Evolutionary conservation across 2,888 invertebrate species (phyloP).

Genomic region (Ophion ellenae): DNA sequence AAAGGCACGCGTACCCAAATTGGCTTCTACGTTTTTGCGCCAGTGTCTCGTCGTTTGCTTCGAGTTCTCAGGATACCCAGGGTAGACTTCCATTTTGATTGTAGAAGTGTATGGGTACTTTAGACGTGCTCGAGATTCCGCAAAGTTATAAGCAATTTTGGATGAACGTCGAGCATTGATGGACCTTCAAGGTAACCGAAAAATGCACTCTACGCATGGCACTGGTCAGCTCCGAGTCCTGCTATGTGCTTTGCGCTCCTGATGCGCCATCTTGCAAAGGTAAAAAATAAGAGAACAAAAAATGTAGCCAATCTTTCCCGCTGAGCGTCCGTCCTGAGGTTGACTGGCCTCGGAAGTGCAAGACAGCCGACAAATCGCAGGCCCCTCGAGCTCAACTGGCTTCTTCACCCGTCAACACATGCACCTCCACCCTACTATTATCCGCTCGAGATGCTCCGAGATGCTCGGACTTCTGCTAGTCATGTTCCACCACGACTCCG

Average conservation of each 20-base stretch:
- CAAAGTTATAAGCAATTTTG: slow-evolving; percentile 52
- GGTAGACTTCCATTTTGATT: neutral
- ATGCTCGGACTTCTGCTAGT: slow-evolving; percentile 46
- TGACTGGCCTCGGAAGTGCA: slow-evolving; percentile 65
- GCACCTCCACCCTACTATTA: slow-evolving; percentile 64
- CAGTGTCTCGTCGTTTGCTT: neutral
- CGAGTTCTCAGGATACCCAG: neutral
- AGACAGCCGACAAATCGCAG: slow-evolving; percentile 64
- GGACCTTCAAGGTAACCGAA: slow-evolving; percentile 23
- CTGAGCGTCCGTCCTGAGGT: slow-evolving; percentile 60
- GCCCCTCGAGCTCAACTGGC: slow-evolving; percentile 44
- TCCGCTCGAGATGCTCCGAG: slow-evolving; percentile 61
- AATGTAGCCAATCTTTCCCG: slow-evolving; percentile 35
- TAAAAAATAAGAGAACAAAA: slow-evolving; percentile 32
- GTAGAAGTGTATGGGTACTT: slow-evolving; percentile 27
- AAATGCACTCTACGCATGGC: slow-evolving; percentile 26
- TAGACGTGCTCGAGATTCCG: neutral
- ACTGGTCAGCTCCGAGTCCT: slow-evolving; percentile 4
- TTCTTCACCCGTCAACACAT: slow-evolving; percentile 61
- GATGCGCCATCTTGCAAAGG: neutral
- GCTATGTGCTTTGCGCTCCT: slow-evolving; percentile 41
- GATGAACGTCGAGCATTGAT: slow-evolving; percentile 53
- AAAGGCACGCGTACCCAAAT: slow-evolving; percentile 50
- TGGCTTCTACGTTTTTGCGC: neutral
- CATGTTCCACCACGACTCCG: slow-evolving; percentile 46